These are phyloP conservation scores for Chloromyia formosa DNA, from an alignment of 2,888 invertebrate genomes.

Conservation along the genomic window DNA sequence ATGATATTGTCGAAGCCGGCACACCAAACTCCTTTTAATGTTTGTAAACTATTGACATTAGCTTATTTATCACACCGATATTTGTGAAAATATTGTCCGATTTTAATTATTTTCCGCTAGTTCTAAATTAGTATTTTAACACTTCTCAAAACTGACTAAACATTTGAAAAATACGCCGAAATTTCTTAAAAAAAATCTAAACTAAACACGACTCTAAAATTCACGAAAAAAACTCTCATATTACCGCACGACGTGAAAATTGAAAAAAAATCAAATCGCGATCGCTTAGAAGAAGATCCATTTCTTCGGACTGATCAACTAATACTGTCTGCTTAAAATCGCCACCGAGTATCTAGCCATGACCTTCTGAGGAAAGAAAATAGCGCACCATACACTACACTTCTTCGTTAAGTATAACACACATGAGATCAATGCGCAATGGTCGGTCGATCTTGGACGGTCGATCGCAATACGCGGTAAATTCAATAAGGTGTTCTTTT, in stretches of 20 bases:
- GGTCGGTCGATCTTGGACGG: constrained; percentile 13
- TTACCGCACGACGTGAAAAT: neutral
- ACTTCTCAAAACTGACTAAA: too few relatives aligned
- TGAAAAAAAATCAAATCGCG: constrained; percentile 39
- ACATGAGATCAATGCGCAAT: constrained; percentile 25
- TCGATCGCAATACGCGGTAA: too few relatives aligned
- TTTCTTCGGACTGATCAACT: constrained; percentile 61
- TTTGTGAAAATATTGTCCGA: too few relatives aligned
- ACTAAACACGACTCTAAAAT: neutral
- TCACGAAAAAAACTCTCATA: neutral
- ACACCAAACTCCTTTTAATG: too few relatives aligned
- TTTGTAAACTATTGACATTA: too few relatives aligned
- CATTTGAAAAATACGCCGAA: too few relatives aligned
- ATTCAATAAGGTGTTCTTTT: constrained; percentile 49
- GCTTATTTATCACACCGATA: too few relatives aligned
- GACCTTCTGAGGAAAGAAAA: constrained; percentile 61
- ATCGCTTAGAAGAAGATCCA: constrained; percentile 56
- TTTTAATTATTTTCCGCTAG: too few relatives aligned
- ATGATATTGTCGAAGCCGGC: too few relatives aligned
- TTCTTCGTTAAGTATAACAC: constrained; percentile 32
- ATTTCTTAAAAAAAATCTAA: too few relatives aligned
- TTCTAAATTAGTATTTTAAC: too few relatives aligned
- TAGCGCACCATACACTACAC: constrained; percentile 54
- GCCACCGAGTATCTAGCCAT: constrained; percentile 60
- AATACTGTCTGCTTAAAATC: constrained; percentile 62